Conservation (phyloP, 2,888 invertebrate genomes). For the Baronia brevicornis region DNA sequence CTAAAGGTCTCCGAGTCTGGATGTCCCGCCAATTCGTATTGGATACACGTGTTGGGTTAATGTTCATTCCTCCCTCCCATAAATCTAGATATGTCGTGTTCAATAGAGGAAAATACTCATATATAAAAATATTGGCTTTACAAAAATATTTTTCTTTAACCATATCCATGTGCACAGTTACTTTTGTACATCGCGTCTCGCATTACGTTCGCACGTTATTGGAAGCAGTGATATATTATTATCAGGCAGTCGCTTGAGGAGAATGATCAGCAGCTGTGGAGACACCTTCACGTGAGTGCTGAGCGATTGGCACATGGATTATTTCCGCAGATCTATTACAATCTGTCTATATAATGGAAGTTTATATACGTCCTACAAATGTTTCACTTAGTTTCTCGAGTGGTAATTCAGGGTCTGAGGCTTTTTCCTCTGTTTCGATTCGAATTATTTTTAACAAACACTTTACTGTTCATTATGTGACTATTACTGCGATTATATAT, state of each 20-base stretch:
- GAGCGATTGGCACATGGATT: conserved; percentile 12
- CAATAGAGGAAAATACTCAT: neutral
- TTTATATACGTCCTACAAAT: too few species aligned
- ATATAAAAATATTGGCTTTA: neutral
- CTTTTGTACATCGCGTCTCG: conserved; percentile 9
- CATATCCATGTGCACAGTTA: conserved; percentile 2
- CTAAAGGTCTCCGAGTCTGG: too few species aligned
- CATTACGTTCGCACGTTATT: conserved; percentile 25
- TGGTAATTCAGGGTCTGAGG: too few species aligned
- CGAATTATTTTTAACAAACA: too few species aligned
- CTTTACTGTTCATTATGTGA: too few species aligned
- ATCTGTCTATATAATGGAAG: neutral
- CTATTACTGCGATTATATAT: too few species aligned
- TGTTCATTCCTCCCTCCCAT: too few species aligned
- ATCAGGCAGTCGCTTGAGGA: conserved; percentile 25
- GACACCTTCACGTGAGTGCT: conserved; percentile 5
- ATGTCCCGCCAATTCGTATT: too few species aligned
- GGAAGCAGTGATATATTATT: conserved; percentile 44
- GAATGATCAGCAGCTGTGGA: conserved; percentile 15
- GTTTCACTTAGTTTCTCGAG: too few species aligned
- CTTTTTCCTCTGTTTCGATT: too few species aligned
- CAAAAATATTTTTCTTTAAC: neutral
- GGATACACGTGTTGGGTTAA: too few species aligned
- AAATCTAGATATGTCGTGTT: too few species aligned
- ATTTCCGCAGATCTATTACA: conserved; percentile 6